Base-by-base conservation (phyloP, 2,113 vertebrate species). In the Hippocampus barbouri region DNA sequence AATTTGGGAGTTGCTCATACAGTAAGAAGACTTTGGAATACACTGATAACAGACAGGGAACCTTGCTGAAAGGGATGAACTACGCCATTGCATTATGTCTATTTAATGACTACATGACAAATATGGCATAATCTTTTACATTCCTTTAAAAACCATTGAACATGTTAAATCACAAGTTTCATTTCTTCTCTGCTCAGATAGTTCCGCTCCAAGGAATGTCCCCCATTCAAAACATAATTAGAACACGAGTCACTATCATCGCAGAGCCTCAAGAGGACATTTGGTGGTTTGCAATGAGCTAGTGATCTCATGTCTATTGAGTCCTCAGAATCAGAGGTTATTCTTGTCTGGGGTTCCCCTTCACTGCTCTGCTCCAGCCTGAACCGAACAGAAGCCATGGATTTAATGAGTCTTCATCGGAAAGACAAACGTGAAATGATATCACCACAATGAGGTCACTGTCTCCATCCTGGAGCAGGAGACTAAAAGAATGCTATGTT, bases 361-460 rank as follows among this genome's bases (percentile, higher is more conserved):
- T 61, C 10, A 34, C 21, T 68, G 49, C n/a, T 51, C 25, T n/a
- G 21, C 9, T 25, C 21, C 11, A 43, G 21, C 40, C 18, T 8
- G 16, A 61, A 18, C 54, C 49, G 34, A 30, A 12, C 40, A 25
- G 14, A 67, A 53, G 57, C 38, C 11, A 18, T 5, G 51, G 45
- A 12, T 68, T 75, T 34, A 7, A 41, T 38, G 27, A 20, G 7
- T 67, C 53, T 74, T 63, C 41, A 27, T 43, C 16, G 64, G 40
- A 66, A 43, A 64, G 14, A 45, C 18, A 30, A 45, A 73, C 10
- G 7, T 25, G 51, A 12, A 18, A 43, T 72, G 62, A 86, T 64
- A 61, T 70, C 64, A 78, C 62, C 18, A 23, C 25, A 53, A 66
- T 79, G 71, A 84, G 21, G 34, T 80, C 25, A 83, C 60, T 43